These are phyloP conservation scores for Lepidonotus clava DNA, from an alignment of 2,888 invertebrate species.

Conservation along the genomic window DNA sequence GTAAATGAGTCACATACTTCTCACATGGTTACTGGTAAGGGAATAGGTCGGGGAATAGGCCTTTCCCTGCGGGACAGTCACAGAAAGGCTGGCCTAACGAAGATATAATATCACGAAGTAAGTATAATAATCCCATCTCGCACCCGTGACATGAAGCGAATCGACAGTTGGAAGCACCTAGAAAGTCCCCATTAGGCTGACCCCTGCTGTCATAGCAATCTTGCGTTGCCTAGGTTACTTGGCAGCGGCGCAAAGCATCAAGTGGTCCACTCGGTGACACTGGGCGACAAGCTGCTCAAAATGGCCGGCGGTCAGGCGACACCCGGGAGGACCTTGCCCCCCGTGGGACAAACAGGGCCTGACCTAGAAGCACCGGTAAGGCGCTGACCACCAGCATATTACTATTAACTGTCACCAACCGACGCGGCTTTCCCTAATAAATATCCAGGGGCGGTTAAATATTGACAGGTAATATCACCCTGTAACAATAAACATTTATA, in stretches of 20 bases:
- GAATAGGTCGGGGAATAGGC: too few species aligned
- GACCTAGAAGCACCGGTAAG: not conserved
- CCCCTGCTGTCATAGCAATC: slow-evolving; percentile 27
- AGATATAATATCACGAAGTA: too few species aligned
- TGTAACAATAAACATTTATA: not conserved
- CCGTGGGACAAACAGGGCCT: not conserved
- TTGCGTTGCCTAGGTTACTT: slow-evolving; percentile 36
- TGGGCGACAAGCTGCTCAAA: not conserved
- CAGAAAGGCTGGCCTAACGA: too few species aligned
- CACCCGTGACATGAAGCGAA: too few species aligned
- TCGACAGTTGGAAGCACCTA: too few species aligned
- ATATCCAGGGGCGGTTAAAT: not conserved
- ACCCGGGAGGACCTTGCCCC: not conserved
- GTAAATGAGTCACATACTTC: too few species aligned
- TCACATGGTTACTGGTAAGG: too few species aligned
- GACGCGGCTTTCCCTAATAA: not conserved
- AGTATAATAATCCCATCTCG: too few species aligned
- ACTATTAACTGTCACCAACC: not conserved
- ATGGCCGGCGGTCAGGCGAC: slow-evolving; percentile 36
- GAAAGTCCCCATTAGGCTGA: not conserved
- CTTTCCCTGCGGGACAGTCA: too few species aligned
- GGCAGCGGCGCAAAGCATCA: not conserved
- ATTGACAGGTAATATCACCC: slow-evolving; percentile 4
- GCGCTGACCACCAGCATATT: not conserved
- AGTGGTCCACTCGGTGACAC: slow-evolving; percentile 26